A percentile compares a stretch with the other conserved stretches of the same genome.
These are phyloP conservation scores for Stichopus chloronotus DNA, from an alignment of 35 echinoderm and acorn worm species.

Conservation along the genomic window DNA sequence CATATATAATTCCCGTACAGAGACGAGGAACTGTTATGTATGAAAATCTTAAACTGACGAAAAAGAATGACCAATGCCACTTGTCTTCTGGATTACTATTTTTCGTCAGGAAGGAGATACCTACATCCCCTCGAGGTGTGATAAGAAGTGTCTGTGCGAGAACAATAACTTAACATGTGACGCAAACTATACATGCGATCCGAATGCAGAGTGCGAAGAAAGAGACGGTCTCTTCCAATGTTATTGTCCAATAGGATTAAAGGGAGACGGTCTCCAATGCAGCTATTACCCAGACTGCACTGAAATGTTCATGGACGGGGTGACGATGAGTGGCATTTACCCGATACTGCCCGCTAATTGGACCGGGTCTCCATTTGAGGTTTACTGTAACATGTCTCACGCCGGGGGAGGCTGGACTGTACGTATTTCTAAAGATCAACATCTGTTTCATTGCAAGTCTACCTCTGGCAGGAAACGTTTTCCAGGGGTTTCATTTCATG, in stretches of 20 bases:
- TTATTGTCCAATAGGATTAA: not conserved
- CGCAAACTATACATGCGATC: not conserved
- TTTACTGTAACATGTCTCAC: not conserved
- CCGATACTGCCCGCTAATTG: not conserved
- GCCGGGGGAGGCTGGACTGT: not conserved
- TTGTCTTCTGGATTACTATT: no score
- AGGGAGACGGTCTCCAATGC: not conserved
- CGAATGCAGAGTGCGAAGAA: not conserved
- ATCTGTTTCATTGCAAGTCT: no score
- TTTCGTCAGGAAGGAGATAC: no score
- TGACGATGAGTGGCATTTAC: not conserved
- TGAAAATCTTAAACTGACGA: no score
- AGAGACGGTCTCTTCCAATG: not conserved
- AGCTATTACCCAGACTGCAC: not conserved
- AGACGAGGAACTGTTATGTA: no score
- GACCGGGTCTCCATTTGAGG: not conserved
- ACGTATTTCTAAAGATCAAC: not conserved
- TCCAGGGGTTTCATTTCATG: no score
- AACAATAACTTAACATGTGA: no score
- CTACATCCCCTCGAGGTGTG: no score
- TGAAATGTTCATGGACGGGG: not conserved
- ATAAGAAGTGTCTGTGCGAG: no score
- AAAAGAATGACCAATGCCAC: no score
- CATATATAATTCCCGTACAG: no score
- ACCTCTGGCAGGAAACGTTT: no score